A percentile compares a stretch with the other conserved stretches of the same genome.
phyloP scores from a whole-genome alignment of 1,140 invertebrate genomes.

The Idris sp. region DNA sequence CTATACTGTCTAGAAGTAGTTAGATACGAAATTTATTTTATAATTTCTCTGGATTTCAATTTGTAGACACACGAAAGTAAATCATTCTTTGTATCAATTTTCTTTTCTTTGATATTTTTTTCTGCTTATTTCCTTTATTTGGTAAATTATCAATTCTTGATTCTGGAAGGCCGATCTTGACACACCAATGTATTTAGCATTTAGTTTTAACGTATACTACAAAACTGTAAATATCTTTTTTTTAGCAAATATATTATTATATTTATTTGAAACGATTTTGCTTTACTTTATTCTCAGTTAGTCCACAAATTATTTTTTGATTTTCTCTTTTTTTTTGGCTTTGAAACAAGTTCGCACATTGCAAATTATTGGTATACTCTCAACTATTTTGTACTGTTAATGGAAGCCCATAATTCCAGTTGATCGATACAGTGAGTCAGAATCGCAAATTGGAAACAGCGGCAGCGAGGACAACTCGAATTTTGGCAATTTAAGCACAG shows the following conservation, averaged over 20 bases:
- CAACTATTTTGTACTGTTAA: conserved; percentile 63
- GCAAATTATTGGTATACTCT: conserved; percentile 11
- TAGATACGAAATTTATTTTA: conserved; percentile 16
- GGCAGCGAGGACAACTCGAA: conserved; percentile 83
- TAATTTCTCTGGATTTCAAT: conserved; percentile 18
- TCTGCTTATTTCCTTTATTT: no score
- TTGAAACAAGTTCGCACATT: background rate
- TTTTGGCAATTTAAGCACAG: conserved; percentile 81
- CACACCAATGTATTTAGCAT: conserved; percentile 1
- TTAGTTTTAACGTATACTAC: conserved; percentile 9
- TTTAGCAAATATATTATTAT: conserved; percentile 32
- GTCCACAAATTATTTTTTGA: conserved; percentile 3
- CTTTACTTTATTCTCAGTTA: conserved; percentile 21
- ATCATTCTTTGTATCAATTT: background rate
- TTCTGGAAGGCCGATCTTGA: no score
- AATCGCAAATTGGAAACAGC: conserved; percentile 88
- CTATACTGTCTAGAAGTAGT: conserved; percentile 25
- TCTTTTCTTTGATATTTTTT: no score
- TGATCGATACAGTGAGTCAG: conserved; percentile 91
- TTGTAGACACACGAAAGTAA: conserved; percentile 19
- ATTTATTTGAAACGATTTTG: conserved; percentile 31
- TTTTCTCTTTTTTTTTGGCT: conserved; percentile 8
- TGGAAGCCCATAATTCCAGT: conserved; percentile 79
- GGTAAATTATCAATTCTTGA: no score
- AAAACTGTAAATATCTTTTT: conserved; percentile 28